A percentile compares a stretch with the other conserved stretches of the same genome.
Evolutionary conservation across 2,797 vertebrate species (phyloP).

Genomic region (Sardinella longiceps): DNA sequence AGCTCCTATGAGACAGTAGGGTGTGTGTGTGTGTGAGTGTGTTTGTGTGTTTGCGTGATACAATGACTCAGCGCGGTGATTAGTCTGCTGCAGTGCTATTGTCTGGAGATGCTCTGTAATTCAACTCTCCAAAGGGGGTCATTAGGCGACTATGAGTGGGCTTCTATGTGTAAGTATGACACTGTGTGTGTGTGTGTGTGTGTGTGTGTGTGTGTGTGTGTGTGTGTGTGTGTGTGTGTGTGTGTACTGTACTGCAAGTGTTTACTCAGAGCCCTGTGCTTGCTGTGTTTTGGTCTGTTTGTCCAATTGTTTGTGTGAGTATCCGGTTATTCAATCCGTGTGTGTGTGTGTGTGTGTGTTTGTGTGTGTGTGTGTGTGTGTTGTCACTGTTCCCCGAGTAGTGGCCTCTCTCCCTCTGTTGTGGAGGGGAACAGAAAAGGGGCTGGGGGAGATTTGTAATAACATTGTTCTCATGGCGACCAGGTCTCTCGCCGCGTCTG

Average conservation of each 20-base stretch:
- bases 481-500: slow-evolving; percentile 68
- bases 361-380: slow-evolving; percentile 38
- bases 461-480: slow-evolving; percentile 69
- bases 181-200: slow-evolving; percentile 41
- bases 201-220: slow-evolving; percentile 1
- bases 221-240: slow-evolving; percentile 33
- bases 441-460: slow-evolving; percentile 59
- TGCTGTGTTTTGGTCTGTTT: slow-evolving; percentile 30
- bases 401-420: slow-evolving; percentile 43
- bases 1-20: not conserved
- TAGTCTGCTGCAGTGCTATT: slow-evolving; percentile 33
- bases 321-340: slow-evolving; percentile 39
- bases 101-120: slow-evolving; percentile 62
- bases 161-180: slow-evolving; percentile 43
- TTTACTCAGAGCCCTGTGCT: slow-evolving; percentile 24
- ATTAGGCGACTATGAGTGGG: slow-evolving; percentile 33
- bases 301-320: slow-evolving; percentile 28
- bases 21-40: slow-evolving; percentile 28
- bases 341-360: slow-evolving; percentile 34
- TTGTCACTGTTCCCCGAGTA: slow-evolving; percentile 26
- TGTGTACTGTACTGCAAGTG: slow-evolving; percentile 32
- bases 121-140: slow-evolving; percentile 55
- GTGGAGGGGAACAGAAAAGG: slow-evolving; percentile 58
- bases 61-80: not conserved
- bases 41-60: not conserved